phyloP scores from a whole-genome alignment of 1,140 invertebrate species.

The Diorhabda elongata region DNA sequence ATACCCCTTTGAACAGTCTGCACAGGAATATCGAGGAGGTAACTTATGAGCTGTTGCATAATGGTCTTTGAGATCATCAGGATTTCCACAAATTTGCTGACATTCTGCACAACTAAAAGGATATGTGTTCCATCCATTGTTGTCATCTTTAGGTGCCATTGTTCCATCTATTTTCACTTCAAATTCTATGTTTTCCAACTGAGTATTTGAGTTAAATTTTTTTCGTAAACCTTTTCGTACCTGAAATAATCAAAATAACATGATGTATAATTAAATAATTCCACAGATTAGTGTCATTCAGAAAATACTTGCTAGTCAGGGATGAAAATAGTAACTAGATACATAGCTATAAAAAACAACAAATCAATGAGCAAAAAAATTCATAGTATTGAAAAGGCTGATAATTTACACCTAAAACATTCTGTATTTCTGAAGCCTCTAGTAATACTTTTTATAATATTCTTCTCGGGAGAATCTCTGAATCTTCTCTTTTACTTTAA shows the following conservation, averaged over 20 bases:
- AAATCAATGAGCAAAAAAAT: no score
- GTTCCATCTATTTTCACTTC: constrained; percentile 43
- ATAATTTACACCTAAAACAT: no score
- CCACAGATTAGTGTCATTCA: no score
- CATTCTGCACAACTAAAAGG: constrained; percentile 58
- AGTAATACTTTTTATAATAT: no score
- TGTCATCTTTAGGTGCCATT: constrained; percentile 34
- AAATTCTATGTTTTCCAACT: constrained; percentile 31
- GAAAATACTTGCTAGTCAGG: no score
- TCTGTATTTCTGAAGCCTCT: no score
- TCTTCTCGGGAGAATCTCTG: no score
- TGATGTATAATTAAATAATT: neutral
- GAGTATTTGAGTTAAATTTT: constrained; percentile 6
- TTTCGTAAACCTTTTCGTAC: constrained; percentile 12
- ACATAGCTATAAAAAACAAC: neutral
- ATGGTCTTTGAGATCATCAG: constrained; percentile 53
- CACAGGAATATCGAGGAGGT: constrained; percentile 54
- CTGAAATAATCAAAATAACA: constrained; percentile 5
- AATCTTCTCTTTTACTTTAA: no score
- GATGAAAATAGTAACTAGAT: no score
- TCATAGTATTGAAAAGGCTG: no score
- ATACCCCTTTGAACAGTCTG: constrained; percentile 57
- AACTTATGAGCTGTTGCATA: constrained; percentile 53
- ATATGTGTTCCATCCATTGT: constrained; percentile 50
- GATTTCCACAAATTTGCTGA: constrained; percentile 50